phyloP scores from a whole-genome alignment of 2,888 invertebrate species.

The Eupithecia subfuscata region DNA sequence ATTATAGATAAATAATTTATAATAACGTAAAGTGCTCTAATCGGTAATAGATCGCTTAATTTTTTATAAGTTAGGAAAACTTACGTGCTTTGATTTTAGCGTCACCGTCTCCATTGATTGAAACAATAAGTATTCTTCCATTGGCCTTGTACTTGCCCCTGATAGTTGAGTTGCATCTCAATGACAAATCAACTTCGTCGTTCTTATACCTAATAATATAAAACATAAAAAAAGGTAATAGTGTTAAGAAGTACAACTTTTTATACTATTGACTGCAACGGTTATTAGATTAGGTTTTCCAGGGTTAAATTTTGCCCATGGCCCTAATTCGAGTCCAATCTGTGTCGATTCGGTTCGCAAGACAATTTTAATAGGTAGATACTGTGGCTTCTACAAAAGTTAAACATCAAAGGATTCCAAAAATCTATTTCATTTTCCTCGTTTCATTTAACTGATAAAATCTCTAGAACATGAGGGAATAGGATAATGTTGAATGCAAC shows the following conservation, averaged over 20 bases:
- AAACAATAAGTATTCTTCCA: slow-evolving; percentile 63
- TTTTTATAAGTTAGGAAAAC: slow-evolving; percentile 39
- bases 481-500: slow-evolving; percentile 1
- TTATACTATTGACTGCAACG: background rate
- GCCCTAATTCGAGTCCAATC: background rate
- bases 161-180: slow-evolving; percentile 61
- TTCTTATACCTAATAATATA: slow-evolving; percentile 51
- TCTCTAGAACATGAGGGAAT: background rate
- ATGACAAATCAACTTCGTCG: slow-evolving; percentile 49
- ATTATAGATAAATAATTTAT: background rate
- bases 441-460: background rate
- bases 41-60: background rate
- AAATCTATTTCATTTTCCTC: background rate
- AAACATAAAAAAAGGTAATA: background rate
- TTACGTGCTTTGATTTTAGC: slow-evolving; percentile 65
- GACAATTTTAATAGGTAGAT: background rate
- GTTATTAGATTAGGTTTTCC: background rate
- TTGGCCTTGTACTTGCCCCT: slow-evolving; percentile 66
- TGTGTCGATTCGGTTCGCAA: background rate
- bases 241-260: background rate
- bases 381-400: background rate
- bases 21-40: too few species aligned
- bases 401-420: background rate
- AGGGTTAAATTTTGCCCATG: slow-evolving; percentile 6
- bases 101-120: slow-evolving; percentile 69